Percentiles rank a stretch among this genome's conserved stretches.
These are phyloP conservation scores for Dasyprocta punctata DNA, from an alignment of 2,113 vertebrate species.

Conservation along the genomic window DNA sequence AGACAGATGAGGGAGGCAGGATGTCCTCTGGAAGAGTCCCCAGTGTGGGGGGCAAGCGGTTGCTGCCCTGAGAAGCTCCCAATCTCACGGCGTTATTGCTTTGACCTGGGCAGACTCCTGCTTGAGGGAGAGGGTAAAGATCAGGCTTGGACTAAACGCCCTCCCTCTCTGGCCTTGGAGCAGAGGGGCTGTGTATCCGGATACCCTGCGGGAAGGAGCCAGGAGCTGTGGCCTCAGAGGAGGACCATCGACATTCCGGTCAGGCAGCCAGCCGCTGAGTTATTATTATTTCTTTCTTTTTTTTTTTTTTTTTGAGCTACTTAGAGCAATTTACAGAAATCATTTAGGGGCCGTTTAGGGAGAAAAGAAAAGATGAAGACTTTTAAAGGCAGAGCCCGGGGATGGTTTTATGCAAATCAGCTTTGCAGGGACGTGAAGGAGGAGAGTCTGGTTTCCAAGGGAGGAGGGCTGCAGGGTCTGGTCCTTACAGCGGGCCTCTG, in stretches of 20 bases:
- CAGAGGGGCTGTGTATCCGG: neutral
- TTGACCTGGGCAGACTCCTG: neutral
- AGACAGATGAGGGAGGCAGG: neutral
- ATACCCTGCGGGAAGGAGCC: neutral
- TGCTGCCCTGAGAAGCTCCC: neutral
- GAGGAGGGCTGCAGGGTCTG: neutral
- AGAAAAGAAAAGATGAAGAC: constrained; percentile 77
- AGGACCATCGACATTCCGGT: constrained; percentile 65
- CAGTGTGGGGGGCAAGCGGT: neutral
- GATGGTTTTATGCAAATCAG: constrained; percentile 70
- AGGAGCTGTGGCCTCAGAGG: neutral
- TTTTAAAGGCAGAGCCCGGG: constrained; percentile 66
- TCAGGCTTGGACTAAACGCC: neutral
- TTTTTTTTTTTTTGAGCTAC: constrained; percentile 79
- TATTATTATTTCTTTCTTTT: constrained; percentile 77
- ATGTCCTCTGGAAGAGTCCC: neutral
- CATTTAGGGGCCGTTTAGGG: constrained; percentile 79
- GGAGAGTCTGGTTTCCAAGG: neutral
- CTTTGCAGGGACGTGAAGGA: neutral
- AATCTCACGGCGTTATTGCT: neutral
- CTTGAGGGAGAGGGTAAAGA: neutral
- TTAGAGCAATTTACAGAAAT: constrained; percentile 89
- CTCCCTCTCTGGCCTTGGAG: neutral
- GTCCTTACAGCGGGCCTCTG: neutral
- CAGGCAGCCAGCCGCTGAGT: constrained; percentile 66